These are phyloP conservation scores for Trichoplusia ni DNA, from an alignment of 1,140 invertebrate species.

Conservation along the genomic window DNA sequence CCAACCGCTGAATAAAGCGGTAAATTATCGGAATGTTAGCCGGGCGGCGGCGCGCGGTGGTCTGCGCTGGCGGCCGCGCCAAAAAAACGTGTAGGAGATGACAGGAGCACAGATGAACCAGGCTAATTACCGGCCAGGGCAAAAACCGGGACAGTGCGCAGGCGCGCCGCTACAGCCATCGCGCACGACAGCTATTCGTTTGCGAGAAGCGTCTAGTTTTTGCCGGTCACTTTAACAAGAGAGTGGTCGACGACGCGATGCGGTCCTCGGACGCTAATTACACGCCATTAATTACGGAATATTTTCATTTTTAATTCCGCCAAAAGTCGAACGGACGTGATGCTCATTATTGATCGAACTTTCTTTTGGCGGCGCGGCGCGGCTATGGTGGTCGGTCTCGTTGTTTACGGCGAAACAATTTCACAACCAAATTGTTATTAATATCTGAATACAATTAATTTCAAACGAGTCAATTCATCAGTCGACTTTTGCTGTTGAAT, in stretches of 20 bases:
- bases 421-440: background rate
- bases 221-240: conserved; percentile 47
- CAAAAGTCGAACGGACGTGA: conserved; percentile 44
- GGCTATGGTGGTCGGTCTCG: conserved; percentile 15
- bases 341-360: conserved; percentile 48
- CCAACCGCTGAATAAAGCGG: conserved; percentile 77
- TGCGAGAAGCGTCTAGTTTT: conserved; percentile 48
- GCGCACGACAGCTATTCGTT: conserved; percentile 51
- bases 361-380: conserved; percentile 36
- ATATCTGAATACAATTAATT: background rate
- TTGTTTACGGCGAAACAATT: conserved; percentile 19
- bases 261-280: conserved; percentile 54
- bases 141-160: conserved; percentile 54
- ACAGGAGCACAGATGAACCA: conserved; percentile 67
- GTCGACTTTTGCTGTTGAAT: no score
- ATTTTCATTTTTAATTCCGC: conserved; percentile 46
- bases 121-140: conserved; percentile 61
- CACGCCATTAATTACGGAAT: conserved; percentile 58
- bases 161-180: conserved; percentile 46
- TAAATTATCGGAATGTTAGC: conserved; percentile 78
- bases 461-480: conserved; percentile 12
- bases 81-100: conserved; percentile 77
- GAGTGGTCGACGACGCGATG: conserved; percentile 44
- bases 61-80: conserved; percentile 52
- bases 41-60: conserved; percentile 61